These are phyloP conservation scores for Pseudolycoriella hygida DNA, from an alignment of 2,888 invertebrate genomes.

Conservation along the genomic window DNA sequence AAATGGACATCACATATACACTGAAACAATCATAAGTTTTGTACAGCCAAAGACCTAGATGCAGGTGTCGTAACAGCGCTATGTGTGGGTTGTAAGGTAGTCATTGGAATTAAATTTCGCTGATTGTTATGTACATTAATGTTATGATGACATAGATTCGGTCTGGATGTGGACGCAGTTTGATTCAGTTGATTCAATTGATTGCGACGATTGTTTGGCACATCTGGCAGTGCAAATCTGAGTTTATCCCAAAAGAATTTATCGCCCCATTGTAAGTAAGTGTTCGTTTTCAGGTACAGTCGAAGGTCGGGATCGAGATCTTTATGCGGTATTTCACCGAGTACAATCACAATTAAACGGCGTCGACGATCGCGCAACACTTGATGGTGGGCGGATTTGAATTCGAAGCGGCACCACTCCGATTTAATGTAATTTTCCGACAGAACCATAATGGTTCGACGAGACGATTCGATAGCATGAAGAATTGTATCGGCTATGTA, in stretches of 20 bases:
- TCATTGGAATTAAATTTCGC: constrained; percentile 13
- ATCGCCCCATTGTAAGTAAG: constrained; percentile 84
- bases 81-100: constrained; percentile 2
- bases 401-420: constrained; percentile 91
- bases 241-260: constrained; percentile 93
- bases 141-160: constrained; percentile 4
- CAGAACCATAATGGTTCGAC: constrained; percentile 77
- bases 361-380: constrained; percentile 72
- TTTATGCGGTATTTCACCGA: constrained; percentile 75
- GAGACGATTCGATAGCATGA: constrained; percentile 78
- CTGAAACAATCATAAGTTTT: no score
- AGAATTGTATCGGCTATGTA: constrained; percentile 86
- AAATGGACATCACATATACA: no score
- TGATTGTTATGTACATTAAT: constrained; percentile 17
- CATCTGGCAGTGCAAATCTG: constrained; percentile 79
- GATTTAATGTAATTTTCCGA: constrained; percentile 89
- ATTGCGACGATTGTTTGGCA: constrained; percentile 27
- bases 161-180: background rate
- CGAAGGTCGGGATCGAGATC: constrained; percentile 83
- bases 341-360: constrained; percentile 75
- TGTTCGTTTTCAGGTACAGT: constrained; percentile 77
- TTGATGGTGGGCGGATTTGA: constrained; percentile 83
- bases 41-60: no score
- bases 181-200: constrained; percentile 16
- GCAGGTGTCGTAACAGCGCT: no score